Base-by-base conservation (phyloP, 2,888 invertebrate species). In the Sinhomidia bicolor region DNA sequence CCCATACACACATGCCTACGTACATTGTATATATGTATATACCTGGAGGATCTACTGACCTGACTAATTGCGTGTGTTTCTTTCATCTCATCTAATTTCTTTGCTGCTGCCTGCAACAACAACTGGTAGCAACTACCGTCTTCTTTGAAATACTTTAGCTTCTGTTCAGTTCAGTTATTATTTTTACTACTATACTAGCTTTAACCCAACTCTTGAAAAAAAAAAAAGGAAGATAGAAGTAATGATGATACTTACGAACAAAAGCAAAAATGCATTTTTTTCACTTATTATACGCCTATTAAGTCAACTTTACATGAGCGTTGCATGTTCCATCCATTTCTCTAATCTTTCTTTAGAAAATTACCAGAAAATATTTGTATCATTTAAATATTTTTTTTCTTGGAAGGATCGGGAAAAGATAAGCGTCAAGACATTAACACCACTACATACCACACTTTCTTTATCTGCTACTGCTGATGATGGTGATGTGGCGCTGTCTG, bases 301-400 rank as follows among this genome's bases (percentile, higher is more conserved):
- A 71, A 32, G 17, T 78, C 20, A 10, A 20, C 29, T 78, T 51
- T 78, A 85, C 85, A 85, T 85, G 85, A 85, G 85, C 79, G 85
- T 85, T 80, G 85, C 85, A 85, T 85, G 85, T 85, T 85, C 79
- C 20, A 85, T 41, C 85, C 79, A 79, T 85, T 36, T 54, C n/a
- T n/a, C n/a, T n/a, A n/a, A 74, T 32, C 20, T 54, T 78, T 57
- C 32, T 54, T 36, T 80, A 41, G 60, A 60, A 60, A 60, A 80
- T 60, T 23, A 23, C 71, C 44, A 44, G 41, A 32, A 80, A 54
- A 80, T 78, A 78, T 78, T 78, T 44, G 71, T 44, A 71, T 44
- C 44, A 71, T 71, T 44, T 71, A 71, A 44, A 71, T 71, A 44
- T 71, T 71, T 44, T 71, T 71, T 71, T 71, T 44, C 71, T 71